Percentiles rank a stretch among this genome's conserved stretches.
Evolutionary conservation across 2,113 vertebrate species (phyloP).

Genomic region (Triplophysa siluroides): DNA sequence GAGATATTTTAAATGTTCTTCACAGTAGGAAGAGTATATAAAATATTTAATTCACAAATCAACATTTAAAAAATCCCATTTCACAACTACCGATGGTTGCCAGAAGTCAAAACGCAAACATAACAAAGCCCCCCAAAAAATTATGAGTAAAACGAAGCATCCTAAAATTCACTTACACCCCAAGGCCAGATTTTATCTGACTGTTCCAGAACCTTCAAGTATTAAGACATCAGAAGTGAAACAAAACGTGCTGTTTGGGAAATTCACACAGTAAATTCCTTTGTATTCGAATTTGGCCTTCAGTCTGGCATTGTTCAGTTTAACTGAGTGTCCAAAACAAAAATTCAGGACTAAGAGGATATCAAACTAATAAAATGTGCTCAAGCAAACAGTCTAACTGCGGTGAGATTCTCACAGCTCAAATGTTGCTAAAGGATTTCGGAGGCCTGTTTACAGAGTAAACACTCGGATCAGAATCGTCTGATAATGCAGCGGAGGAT

Average conservation of each 20-base stretch:
- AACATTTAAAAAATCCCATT: conserved; percentile 12
- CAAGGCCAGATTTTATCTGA: neutral
- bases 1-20: neutral
- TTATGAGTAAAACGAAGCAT: neutral
- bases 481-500: conserved; percentile 31
- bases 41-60: neutral
- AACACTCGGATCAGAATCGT: conserved; percentile 16
- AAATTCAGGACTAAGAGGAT: neutral
- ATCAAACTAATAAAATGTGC: neutral
- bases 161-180: neutral
- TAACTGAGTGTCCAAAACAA: neutral
- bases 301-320: neutral
- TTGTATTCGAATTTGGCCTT: neutral
- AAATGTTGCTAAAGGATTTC: conserved; percentile 27
- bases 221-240: neutral
- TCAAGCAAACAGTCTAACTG: neutral
- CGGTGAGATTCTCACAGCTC: conserved; percentile 30
- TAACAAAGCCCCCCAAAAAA: neutral
- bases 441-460: conserved; percentile 42
- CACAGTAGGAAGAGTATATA: neutral
- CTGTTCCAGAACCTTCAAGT: neutral
- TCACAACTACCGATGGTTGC: neutral
- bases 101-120: neutral
- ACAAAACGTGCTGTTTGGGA: neutral
- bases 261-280: conserved; percentile 7